These are phyloP conservation scores for Akabosia matsudoensis DNA, from an alignment of 1,140 invertebrate genomes.

Conservation along the genomic window DNA sequence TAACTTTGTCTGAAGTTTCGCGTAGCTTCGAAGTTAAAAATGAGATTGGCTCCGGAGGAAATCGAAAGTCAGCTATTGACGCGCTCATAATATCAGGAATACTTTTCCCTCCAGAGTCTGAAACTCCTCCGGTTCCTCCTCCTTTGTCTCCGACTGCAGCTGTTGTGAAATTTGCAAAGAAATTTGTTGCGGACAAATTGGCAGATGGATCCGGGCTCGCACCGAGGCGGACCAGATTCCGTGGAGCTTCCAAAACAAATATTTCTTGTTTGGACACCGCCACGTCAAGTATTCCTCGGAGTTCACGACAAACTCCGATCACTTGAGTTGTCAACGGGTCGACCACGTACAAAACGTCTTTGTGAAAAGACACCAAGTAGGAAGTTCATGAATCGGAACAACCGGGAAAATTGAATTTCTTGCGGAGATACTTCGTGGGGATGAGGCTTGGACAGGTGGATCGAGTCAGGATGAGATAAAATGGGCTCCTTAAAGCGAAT, in stretches of 20 bases:
- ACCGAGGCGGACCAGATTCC: constrained; percentile 64
- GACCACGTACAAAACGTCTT: constrained; percentile 67
- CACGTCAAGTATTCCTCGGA: constrained; percentile 57
- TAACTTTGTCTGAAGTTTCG: constrained; percentile 36
- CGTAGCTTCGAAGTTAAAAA: constrained; percentile 35
- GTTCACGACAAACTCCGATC: constrained; percentile 52
- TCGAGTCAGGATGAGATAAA: constrained; percentile 55
- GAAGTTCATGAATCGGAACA: constrained; percentile 67
- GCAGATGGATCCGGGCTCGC: constrained; percentile 48
- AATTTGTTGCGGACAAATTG: background rate
- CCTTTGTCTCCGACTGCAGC: background rate
- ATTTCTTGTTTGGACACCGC: constrained; percentile 71
- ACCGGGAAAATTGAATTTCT: constrained; percentile 64
- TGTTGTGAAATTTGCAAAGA: background rate
- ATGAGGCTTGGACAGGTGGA: no score
- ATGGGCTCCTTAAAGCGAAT: constrained; percentile 58
- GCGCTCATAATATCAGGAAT: constrained; percentile 23
- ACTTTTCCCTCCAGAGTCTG: constrained; percentile 8
- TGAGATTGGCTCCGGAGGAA: constrained; percentile 28
- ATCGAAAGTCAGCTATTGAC: constrained; percentile 26
- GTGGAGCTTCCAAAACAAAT: constrained; percentile 68
- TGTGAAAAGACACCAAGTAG: constrained; percentile 70
- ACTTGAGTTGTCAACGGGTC: constrained; percentile 62
- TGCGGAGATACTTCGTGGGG: constrained; percentile 33
- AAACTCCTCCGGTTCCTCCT: background rate